Conservation (phyloP, 1,140 invertebrate genomes). For the Agrilus planipennis region DNA sequence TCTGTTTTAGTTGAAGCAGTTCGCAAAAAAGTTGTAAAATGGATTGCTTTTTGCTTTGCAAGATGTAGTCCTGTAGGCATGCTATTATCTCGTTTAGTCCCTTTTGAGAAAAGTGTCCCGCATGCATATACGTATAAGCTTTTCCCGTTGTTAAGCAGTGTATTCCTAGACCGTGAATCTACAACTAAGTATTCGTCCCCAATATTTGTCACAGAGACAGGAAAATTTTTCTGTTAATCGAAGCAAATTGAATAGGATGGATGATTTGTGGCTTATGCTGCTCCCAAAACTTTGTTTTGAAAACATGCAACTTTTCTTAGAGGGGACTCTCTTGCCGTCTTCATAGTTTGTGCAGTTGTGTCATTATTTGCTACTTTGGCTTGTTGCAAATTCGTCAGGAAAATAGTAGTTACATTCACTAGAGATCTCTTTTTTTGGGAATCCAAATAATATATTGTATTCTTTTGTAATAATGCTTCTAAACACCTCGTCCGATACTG, state of each 20-base stretch:
- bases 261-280: neutral
- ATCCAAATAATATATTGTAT: constrained; percentile 2
- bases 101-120: constrained; percentile 9
- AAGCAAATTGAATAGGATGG: neutral
- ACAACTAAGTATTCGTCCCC: neutral
- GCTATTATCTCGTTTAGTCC: constrained; percentile 9
- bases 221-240: neutral
- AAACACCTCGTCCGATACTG: neutral
- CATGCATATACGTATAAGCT: constrained; percentile 5
- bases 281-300: constrained; percentile 2
- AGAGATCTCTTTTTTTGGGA: neutral
- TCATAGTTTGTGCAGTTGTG: neutral
- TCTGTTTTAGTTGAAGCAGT: constrained; percentile 10
- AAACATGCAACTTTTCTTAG: neutral
- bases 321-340: neutral
- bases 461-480: neutral
- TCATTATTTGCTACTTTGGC: neutral
- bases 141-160: constrained; percentile 3
- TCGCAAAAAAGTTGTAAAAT: constrained; percentile 6
- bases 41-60: constrained; percentile 1
- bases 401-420: neutral
- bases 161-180: constrained; percentile 1
- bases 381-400: constrained; percentile 1
- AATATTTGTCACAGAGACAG: neutral
- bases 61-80: constrained; percentile 7